These are phyloP conservation scores for Linnaemya vulpina DNA, from an alignment of 2,888 invertebrate genomes.

Conservation along the genomic window DNA sequence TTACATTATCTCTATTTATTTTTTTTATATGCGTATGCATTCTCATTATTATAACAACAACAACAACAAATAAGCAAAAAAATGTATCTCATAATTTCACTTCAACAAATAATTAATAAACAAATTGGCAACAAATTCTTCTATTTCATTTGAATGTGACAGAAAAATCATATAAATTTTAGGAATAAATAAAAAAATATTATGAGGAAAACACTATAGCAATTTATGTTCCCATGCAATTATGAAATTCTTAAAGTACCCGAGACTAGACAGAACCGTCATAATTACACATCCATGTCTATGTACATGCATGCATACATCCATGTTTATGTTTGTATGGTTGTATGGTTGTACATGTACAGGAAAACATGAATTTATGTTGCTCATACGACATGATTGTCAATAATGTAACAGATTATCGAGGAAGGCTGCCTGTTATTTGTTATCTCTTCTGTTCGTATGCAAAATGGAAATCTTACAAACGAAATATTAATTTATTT, in stretches of 20 bases:
- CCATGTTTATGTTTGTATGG: too few species aligned
- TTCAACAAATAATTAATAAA: conserved; percentile 66
- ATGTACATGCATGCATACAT: not conserved
- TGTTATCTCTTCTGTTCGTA: not conserved
- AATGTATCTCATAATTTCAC: conserved; percentile 59
- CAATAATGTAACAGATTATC: conserved; percentile 53
- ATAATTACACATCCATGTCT: not conserved
- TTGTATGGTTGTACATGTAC: not conserved
- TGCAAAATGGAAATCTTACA: not conserved
- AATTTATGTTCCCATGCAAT: not conserved
- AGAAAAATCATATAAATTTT: conserved; percentile 27
- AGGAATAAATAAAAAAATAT: conserved; percentile 20
- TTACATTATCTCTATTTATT: not conserved
- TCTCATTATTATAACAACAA: not conserved
- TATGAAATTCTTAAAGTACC: conserved; percentile 15
- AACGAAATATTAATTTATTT: not conserved
- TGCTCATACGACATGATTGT: conserved; percentile 58
- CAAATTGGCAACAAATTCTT: conserved; percentile 64
- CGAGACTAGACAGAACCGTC: conserved; percentile 42
- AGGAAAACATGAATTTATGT: conserved; percentile 17
- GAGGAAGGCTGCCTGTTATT: conserved; percentile 12
- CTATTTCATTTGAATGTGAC: conserved; percentile 40
- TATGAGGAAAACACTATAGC: not conserved
- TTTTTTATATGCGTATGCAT: not conserved
- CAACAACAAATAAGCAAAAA: conserved; percentile 13